phyloP scores from a whole-genome alignment of 2,888 invertebrate genomes.

The Hololepta plana region DNA sequence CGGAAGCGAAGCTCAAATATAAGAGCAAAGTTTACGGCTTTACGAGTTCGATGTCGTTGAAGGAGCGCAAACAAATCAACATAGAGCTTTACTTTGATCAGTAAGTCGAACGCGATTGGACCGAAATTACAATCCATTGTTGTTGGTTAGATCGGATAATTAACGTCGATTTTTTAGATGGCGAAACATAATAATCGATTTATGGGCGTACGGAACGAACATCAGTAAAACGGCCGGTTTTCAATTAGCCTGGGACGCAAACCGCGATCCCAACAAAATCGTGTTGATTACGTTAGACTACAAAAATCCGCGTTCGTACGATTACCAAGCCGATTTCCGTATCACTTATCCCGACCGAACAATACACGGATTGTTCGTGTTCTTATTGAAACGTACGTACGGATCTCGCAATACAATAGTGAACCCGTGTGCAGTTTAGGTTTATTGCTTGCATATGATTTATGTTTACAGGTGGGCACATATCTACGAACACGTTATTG shows the following conservation, averaged over 20 bases:
- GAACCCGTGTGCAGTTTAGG: too few relatives aligned
- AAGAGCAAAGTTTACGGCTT: constrained; percentile 50
- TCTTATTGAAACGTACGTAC: constrained; percentile 32
- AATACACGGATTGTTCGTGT: constrained; percentile 46
- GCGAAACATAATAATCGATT: constrained; percentile 53
- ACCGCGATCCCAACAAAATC: constrained; percentile 62
- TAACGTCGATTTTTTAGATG: constrained; percentile 36
- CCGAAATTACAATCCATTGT: too few relatives aligned
- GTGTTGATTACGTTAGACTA: constrained; percentile 42
- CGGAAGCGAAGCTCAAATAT: constrained; percentile 47
- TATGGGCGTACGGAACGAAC: constrained; percentile 40
- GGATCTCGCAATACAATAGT: too few relatives aligned
- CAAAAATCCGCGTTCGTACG: constrained; percentile 37
- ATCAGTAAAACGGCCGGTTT: constrained; percentile 46
- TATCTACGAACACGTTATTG: constrained; percentile 35
- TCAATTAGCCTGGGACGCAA: constrained; percentile 73
- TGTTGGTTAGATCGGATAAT: constrained; percentile 1
- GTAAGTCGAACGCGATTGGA: too few relatives aligned
- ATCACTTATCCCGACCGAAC: constrained; percentile 61
- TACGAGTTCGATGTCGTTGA: constrained; percentile 42
- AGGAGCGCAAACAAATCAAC: constrained; percentile 43
- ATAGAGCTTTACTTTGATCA: constrained; percentile 63
- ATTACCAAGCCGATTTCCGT: constrained; percentile 42
- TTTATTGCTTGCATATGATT: too few relatives aligned
- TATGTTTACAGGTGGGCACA: constrained; percentile 24